Conservation (phyloP, 2,888 invertebrate species). For the Pediacus dermestoides region DNA sequence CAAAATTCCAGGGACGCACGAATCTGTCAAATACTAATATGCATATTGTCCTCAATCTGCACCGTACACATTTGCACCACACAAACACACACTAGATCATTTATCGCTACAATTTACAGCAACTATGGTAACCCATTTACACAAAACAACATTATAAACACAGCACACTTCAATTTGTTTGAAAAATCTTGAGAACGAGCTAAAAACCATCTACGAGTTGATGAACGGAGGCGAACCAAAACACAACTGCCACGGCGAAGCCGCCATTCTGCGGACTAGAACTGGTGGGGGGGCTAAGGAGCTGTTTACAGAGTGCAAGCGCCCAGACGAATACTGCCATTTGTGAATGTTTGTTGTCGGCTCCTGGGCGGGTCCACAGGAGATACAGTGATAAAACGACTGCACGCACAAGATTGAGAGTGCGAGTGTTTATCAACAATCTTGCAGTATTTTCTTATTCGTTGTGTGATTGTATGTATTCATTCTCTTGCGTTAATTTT, state of each 20-base stretch:
- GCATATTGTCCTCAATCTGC: conserved; percentile 13
- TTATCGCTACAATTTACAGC: too few species aligned
- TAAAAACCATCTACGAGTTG: too few species aligned
- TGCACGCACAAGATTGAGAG: too few species aligned
- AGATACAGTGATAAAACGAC: too few species aligned
- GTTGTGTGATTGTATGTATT: too few species aligned
- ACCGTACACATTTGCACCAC: conserved; percentile 15
- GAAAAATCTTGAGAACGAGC: too few species aligned
- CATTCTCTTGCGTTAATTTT: too few species aligned
- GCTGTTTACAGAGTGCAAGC: not conserved
- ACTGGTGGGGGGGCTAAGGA: conserved; percentile 19
- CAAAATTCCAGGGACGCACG: conserved; percentile 27
- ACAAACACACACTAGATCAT: conserved; percentile 10
- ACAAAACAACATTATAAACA: too few species aligned
- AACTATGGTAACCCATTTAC: too few species aligned
- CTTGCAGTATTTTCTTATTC: not conserved
- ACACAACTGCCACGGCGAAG: conserved; percentile 39
- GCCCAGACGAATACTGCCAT: not conserved
- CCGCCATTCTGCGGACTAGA: conserved; percentile 27
- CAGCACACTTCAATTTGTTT: too few species aligned
- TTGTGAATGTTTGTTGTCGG: conserved; percentile 1
- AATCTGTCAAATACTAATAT: conserved; percentile 28
- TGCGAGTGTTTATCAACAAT: too few species aligned
- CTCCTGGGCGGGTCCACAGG: too few species aligned
- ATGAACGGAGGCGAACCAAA: conserved; percentile 24